These are phyloP conservation scores for Trididemnum nubilum DNA, from an alignment of 23 tunicate genomes.

Conservation along the genomic window DNA sequence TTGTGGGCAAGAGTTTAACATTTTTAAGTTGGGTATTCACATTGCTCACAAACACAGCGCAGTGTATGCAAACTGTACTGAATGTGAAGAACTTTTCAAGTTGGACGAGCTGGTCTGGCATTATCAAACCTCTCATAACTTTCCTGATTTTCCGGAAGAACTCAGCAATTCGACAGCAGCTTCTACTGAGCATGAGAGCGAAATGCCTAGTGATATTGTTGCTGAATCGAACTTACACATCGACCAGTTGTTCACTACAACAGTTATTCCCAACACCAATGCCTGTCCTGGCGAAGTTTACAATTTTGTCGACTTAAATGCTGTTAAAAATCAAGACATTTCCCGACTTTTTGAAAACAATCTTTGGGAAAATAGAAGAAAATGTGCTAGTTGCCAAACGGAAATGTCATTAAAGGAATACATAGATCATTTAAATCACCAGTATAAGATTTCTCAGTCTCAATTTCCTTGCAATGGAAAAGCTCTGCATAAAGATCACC, in stretches of 20 bases:
- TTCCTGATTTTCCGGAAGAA: not conserved
- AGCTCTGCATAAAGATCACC: constrained; percentile 1
- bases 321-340: not conserved
- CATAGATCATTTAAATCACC: constrained; percentile 45
- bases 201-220: not conserved
- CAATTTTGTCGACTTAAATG: too few relatives aligned
- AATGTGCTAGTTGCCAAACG: constrained; percentile 3
- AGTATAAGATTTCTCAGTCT: not conserved
- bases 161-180: not conserved
- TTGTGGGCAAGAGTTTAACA: constrained; percentile 26
- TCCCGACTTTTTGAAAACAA: not conserved
- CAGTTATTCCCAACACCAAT: too few relatives aligned
- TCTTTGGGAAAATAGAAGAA: not conserved
- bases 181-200: not conserved
- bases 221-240: too few relatives aligned
- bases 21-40: constrained; percentile 27
- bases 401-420: constrained; percentile 21
- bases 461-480: not conserved
- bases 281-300: too few relatives aligned
- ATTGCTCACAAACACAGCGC: constrained; percentile 3
- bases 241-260: too few relatives aligned
- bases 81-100: not conserved
- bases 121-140: constrained; percentile 10
- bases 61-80: not conserved
- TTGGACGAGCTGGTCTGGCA: constrained; percentile 5